These are phyloP conservation scores for Vannuccia rotundouncinata DNA, from an alignment of 2,888 invertebrate genomes.

Conservation along the genomic window DNA sequence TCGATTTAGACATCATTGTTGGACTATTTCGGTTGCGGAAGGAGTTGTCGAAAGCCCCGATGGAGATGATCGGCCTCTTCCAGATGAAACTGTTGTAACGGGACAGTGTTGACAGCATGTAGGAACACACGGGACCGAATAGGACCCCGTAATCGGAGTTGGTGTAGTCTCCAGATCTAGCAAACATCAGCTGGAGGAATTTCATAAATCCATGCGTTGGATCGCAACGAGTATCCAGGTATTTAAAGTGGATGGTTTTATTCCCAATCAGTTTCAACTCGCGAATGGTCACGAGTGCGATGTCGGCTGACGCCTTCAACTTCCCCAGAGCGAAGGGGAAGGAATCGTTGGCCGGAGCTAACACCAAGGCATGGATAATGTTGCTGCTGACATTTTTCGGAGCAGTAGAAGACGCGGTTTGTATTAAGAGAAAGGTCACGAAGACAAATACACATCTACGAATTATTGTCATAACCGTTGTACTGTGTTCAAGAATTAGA, in stretches of 20 bases:
- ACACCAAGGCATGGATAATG: conserved; percentile 15
- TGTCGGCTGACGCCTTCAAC: background rate
- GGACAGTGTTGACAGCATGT: conserved; percentile 18
- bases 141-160: conserved; percentile 3
- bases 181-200: conserved; percentile 13
- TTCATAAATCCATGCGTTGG: background rate
- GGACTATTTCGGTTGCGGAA: conserved; percentile 13
- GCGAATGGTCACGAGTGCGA: conserved; percentile 8
- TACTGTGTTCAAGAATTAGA: no score
- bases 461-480: no score
- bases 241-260: background rate
- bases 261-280: background rate
- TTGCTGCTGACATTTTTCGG: no score
- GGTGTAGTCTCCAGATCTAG: background rate
- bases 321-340: conserved; percentile 29
- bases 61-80: conserved; percentile 28
- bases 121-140: conserved; percentile 34
- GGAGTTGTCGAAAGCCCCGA: conserved; percentile 32
- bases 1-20: background rate
- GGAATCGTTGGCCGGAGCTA: background rate
- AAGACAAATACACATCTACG: no score
- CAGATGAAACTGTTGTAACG: conserved; percentile 18
- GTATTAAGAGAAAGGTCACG: no score
- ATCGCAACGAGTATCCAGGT: conserved; percentile 24
- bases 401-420: no score